These are phyloP conservation scores for Notospermus geniculatus DNA, from an alignment of 1,140 invertebrate genomes.

Conservation along the genomic window DNA sequence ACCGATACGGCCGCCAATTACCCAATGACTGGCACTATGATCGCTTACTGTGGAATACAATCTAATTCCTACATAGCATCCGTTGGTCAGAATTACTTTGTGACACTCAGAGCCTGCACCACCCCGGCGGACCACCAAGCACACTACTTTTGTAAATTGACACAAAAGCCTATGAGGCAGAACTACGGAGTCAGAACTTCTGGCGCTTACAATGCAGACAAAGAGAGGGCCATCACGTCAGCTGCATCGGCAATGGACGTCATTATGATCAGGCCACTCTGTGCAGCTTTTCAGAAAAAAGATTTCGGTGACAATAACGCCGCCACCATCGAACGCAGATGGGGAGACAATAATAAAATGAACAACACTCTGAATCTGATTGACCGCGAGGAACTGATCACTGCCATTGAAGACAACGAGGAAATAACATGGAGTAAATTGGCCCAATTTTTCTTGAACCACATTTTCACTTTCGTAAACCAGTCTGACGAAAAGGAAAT, in stretches of 20 bases:
- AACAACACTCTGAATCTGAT: neutral
- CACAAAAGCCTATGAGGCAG: neutral
- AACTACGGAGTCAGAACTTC: neutral
- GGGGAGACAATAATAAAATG: conserved; percentile 1
- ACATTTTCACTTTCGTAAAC: neutral
- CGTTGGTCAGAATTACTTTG: neutral
- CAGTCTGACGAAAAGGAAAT: neutral
- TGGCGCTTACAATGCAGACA: neutral
- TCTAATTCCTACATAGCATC: neutral
- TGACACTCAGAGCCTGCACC: neutral
- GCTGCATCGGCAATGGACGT: neutral
- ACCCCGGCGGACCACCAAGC: neutral
- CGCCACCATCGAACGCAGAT: too few relatives aligned
- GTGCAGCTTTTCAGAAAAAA: neutral
- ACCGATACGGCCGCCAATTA: neutral
- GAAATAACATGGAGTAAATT: conserved; percentile 1
- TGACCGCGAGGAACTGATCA: neutral
- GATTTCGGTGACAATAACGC: neutral
- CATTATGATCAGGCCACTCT: neutral
- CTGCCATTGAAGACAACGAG: neutral
- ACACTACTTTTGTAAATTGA: neutral
- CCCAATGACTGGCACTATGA: neutral
- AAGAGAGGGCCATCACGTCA: neutral
- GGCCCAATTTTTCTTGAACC: neutral
- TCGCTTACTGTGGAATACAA: neutral